A percentile compares a stretch with the other conserved stretches of the same genome.
phyloP scores from a whole-genome alignment of 2,888 invertebrate genomes.

The Eledone cirrhosa region DNA sequence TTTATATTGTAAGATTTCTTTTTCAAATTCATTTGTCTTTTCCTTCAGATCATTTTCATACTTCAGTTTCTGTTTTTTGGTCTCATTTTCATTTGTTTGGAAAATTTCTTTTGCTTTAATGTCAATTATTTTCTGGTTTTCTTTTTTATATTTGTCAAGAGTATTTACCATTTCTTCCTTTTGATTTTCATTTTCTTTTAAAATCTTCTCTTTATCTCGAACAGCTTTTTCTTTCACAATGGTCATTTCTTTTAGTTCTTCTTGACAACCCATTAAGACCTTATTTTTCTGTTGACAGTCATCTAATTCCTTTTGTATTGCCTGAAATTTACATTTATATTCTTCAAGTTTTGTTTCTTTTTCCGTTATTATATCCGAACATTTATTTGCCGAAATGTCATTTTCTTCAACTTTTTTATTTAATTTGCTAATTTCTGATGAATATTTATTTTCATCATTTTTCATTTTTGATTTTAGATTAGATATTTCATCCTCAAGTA shows the following conservation, averaged over 20 bases:
- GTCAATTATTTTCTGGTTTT: slow-evolving; percentile 3
- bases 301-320: neutral
- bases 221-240: neutral
- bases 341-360: neutral
- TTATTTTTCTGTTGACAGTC: neutral
- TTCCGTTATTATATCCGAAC: neutral
- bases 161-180: slow-evolving; percentile 18
- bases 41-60: neutral
- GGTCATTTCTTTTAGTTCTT: neutral
- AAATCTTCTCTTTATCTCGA: neutral
- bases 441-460: neutral
- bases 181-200: neutral
- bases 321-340: neutral
- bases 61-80: neutral
- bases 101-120: slow-evolving; percentile 9
- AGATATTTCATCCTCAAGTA: neutral
- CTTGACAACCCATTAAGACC: neutral
- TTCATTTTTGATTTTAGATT: slow-evolving; percentile 14
- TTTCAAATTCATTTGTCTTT: neutral
- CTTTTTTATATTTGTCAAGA: slow-evolving; percentile 17
- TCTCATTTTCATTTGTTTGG: neutral
- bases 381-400: neutral
- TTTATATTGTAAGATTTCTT: neutral
- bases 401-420: neutral
- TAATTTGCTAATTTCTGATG: neutral